Evolutionary conservation across 1,140 invertebrate species (phyloP).

Genomic region (Lepidurus packardi): DNA sequence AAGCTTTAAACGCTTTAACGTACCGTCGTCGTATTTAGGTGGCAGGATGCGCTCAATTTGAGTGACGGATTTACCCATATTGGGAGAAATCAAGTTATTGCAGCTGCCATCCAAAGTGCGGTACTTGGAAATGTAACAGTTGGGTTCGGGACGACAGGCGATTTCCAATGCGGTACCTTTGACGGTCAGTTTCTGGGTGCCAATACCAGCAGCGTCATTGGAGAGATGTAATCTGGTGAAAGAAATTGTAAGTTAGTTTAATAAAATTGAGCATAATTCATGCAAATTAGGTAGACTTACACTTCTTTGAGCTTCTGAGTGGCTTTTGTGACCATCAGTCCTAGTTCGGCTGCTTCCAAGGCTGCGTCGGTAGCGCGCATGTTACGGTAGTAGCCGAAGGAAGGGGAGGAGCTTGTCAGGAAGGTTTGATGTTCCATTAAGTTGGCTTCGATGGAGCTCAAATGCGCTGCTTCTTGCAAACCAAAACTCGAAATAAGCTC

Average conservation of each 20-base stretch:
- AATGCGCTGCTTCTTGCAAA: background rate
- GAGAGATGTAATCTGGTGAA: constrained; percentile 27
- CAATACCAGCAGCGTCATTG: constrained; percentile 32
- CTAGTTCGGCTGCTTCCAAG: constrained; percentile 26
- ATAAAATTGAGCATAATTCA: background rate
- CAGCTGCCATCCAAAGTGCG: constrained; percentile 50
- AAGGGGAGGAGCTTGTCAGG: constrained; percentile 16
- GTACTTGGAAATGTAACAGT: constrained; percentile 40
- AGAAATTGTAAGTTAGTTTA: background rate
- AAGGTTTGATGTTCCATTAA: constrained; percentile 32
- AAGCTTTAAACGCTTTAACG: background rate
- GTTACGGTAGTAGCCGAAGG: constrained; percentile 33
- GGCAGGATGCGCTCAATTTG: constrained; percentile 43
- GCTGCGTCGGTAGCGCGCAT: constrained; percentile 32
- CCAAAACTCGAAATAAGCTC: constrained; percentile 19
- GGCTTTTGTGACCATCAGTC: constrained; percentile 34
- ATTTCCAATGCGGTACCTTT: constrained; percentile 31
- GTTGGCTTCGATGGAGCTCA: constrained; percentile 29
- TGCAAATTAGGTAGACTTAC: constrained; percentile 28
- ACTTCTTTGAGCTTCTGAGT: constrained; percentile 33
- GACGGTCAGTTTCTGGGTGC: constrained; percentile 30
- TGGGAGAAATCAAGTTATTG: constrained; percentile 48
- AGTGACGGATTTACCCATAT: constrained; percentile 47
- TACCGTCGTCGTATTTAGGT: constrained; percentile 40
- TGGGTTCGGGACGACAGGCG: constrained; percentile 31